These are phyloP conservation scores for Tragelaphus imberbis DNA, from an alignment of 2,113 vertebrate species.

Conservation along the genomic window DNA sequence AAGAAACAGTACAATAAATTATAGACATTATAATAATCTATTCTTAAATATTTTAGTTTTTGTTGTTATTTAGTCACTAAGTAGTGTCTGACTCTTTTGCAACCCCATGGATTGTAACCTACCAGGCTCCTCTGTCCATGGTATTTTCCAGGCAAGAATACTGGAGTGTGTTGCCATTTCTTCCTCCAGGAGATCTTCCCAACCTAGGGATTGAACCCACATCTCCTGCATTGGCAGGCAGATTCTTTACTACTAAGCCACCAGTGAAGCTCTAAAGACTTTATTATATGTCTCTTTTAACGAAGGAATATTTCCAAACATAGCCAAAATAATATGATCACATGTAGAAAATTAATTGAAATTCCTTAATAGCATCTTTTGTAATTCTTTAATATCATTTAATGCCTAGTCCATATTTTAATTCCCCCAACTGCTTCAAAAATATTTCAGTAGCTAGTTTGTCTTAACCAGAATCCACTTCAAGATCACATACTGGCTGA, in stretches of 20 bases:
- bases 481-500: background rate
- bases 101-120: background rate
- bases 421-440: background rate
- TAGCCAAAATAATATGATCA: constrained; percentile 1
- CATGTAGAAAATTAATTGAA: background rate
- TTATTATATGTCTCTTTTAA: background rate
- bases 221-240: background rate
- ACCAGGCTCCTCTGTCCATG: background rate
- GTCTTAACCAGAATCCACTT: background rate
- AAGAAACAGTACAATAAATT: background rate
- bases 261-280: background rate
- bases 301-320: background rate
- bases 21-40: background rate
- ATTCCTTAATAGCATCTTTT: background rate
- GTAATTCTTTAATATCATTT: background rate
- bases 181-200: background rate
- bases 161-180: background rate
- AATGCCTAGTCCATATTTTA: background rate
- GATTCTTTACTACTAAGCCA: background rate
- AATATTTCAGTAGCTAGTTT: background rate
- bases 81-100: background rate
- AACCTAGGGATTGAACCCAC: background rate
- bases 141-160: background rate
- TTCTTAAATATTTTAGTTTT: background rate
- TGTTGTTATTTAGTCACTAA: background rate